phyloP scores from a whole-genome alignment of 2,888 invertebrate species.

The Amphipyra tragopoginis region DNA sequence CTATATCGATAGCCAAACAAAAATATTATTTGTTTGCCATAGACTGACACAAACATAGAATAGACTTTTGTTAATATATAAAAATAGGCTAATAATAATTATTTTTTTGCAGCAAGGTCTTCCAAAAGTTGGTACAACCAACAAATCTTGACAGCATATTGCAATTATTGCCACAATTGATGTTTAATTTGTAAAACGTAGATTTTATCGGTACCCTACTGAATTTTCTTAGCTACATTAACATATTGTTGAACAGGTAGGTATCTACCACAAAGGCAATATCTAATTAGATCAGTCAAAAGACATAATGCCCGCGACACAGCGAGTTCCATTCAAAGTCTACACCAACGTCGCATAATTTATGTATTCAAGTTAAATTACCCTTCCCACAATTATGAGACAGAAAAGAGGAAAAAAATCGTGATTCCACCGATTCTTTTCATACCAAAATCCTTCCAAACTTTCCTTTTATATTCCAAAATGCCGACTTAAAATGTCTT shows the following conservation, averaged over 20 bases:
- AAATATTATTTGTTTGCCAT: not conserved
- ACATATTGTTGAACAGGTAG: not conserved
- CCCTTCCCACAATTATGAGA: conserved; percentile 57
- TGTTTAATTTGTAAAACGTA: no score
- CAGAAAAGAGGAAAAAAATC: conserved; percentile 64
- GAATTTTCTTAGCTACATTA: no score
- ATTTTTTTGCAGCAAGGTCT: no score
- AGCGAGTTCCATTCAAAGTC: conserved; percentile 21
- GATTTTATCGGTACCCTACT: no score
- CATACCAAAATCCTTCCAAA: conserved; percentile 69
- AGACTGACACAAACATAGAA: not conserved
- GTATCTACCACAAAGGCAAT: conserved; percentile 4
- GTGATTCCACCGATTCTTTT: conserved; percentile 68
- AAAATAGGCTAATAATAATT: no score
- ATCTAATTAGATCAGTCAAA: conserved; percentile 21
- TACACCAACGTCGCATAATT: conserved; percentile 37
- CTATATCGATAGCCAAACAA: no score
- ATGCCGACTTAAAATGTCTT: conserved; percentile 73
- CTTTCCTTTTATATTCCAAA: conserved; percentile 70
- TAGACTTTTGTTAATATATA: no score
- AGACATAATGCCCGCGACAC: conserved; percentile 14
- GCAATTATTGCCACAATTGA: no score
- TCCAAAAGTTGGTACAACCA: no score
- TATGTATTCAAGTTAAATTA: conserved; percentile 57
- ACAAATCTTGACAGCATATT: no score